Percentiles rank a stretch among this genome's conserved stretches.
Conservation (phyloP, 2,888 invertebrate genomes). For the Lysandra bellargus region DNA sequence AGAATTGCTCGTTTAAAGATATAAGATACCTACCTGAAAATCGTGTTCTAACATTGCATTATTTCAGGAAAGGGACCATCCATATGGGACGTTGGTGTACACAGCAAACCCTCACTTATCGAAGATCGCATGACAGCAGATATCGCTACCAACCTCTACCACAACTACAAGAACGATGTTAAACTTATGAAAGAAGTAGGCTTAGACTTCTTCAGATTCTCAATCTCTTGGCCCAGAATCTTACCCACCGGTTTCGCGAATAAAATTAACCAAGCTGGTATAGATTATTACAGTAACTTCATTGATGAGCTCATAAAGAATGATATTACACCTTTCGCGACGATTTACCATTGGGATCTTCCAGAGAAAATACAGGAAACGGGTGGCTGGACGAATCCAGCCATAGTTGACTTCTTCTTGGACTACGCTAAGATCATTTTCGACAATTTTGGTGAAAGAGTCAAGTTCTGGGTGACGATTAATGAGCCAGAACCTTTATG, state of each 20-base stretch:
- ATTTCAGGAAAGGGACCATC: conserved; percentile 79
- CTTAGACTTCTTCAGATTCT: conserved; percentile 79
- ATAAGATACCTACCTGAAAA: no score
- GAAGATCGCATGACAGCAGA: conserved; percentile 66
- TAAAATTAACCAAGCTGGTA: conserved; percentile 80
- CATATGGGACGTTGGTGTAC: conserved; percentile 75
- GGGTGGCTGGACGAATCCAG: conserved; percentile 78
- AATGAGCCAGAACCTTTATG: conserved; percentile 78
- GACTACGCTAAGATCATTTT: conserved; percentile 73
- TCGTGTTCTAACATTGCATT: neutral
- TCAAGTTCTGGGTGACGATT: conserved; percentile 81
- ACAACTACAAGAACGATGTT: conserved; percentile 80
- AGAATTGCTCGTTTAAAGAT: no score
- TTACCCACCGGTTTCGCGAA: conserved; percentile 80
- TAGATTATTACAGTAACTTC: conserved; percentile 83
- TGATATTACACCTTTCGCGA: conserved; percentile 78
- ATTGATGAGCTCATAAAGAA: conserved; percentile 73
- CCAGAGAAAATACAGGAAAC: conserved; percentile 75
- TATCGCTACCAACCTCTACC: conserved; percentile 81
- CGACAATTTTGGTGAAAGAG: conserved; percentile 70
- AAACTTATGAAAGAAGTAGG: conserved; percentile 66
- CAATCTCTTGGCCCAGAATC: conserved; percentile 83
- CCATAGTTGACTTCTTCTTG: conserved; percentile 69
- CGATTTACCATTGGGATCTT: conserved; percentile 80
- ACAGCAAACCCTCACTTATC: conserved; percentile 51